Base-by-base conservation (phyloP, 2,113 vertebrate species). In the Ploceus nigricollis region DNA sequence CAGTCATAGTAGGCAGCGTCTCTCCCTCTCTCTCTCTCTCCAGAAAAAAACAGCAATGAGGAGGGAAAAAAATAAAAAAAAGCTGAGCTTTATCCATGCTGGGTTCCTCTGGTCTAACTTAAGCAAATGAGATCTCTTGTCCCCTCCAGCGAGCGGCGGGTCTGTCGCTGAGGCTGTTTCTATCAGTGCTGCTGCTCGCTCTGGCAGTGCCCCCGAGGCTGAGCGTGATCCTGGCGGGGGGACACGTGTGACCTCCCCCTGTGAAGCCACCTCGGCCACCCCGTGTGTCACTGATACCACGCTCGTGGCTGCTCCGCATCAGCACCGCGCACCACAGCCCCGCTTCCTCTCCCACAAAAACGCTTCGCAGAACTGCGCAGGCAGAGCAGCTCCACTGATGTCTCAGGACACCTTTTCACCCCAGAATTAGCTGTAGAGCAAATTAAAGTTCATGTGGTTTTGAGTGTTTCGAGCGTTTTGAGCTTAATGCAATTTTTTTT, bases 51-150 rank as follows among this genome's bases (percentile, higher is more conserved):
- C 45, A 44, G n/a, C 31, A 39, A 28, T 40, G 45, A 72, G 51
- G 13, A 25, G 53, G 40, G 13, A 6, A 37, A 9, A 33, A 5
- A 22, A 15, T 2, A 9, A 19, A 20, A n/a, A 24, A 16, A 57
- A 37, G 4, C 42, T 1, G 4, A 75, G 82, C 64, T 97, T 80
- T 78, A 82, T 71, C 66, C 69, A 53, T 53, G 78, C 79, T 35
- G 83, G 33, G 73, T 35, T 95, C 57, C 72, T 91, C 51, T 83
- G 84, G 82, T 94, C 44, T 94, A 94, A 93, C 37, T 94, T 94
- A 87, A 96, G 76, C 95, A 95, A 94, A 96, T 95, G 88, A 96
- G 95, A 93, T 97, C 22, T 53, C 54, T 44, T 57, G 53, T 94
- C 86, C 92, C 94, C 91, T 88, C 45, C 83, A 96, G 95, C 81